Base-by-base conservation (phyloP, 23 tunicate genomes). In the Botrylloides violaceus region DNA sequence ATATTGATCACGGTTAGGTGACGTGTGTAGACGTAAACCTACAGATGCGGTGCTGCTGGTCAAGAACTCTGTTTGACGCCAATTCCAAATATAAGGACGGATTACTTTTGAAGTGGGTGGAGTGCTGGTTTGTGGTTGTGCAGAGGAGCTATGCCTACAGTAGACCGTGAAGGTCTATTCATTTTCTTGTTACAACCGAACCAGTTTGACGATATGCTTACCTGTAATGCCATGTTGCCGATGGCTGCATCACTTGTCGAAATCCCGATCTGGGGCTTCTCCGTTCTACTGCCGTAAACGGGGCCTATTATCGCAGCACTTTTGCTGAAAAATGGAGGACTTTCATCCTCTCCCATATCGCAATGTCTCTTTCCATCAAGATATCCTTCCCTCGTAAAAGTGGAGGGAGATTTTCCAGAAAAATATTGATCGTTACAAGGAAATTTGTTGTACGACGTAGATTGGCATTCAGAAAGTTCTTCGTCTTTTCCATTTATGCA, bases 401-500 rank as follows among this genome's bases (percentile, higher is more conserved):
- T 15, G 29, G 65, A 0, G 23, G 36, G 36, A 1, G 23, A 9
- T 5, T 24, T 39, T 0, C 19, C 6, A 2, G 1, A 37, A 19
- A 35, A n/a, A 15, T 4, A 9, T 6, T 37, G 4, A 4, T 36
- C 0, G 0, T 35, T 38, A 3, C 33, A 7, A 1, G 37, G 37
- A 33, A 63, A 25, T 3, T 4, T 26, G 4, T 25, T 31, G 3
- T 31, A 3, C 0, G 62, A 24, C 4, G 6, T 5, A 43, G n/a
- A 9, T 7, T 6, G 57, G 43, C 83, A 79, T 56, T 26, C 28
- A 12, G 29, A 21, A 36, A 66, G 64, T 26, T 32, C 53, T 37
- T 80, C 84, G 71, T 80, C 84, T 26, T 76, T 76, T 43, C 77
- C 72, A 61, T 80, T 80, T 39, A 12, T 39, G 28, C 84, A 80